Evolutionary conservation across 53 echinoderm and acorn worm species (phyloP).

Genomic region (Luidia sarsii): DNA sequence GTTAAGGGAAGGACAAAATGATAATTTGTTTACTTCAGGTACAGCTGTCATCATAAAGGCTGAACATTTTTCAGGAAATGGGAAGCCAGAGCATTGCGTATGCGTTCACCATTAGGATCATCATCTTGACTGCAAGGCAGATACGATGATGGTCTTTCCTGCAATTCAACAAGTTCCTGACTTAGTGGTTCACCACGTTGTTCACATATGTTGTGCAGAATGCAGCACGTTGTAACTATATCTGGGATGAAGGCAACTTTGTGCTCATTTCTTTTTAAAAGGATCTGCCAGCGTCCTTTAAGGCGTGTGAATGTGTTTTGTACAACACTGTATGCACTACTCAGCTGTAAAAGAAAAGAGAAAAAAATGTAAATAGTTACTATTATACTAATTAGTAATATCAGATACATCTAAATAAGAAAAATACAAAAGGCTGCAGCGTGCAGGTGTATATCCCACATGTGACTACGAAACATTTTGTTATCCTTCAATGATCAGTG

Average conservation of each 20-base stretch:
- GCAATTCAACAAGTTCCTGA: neutral
- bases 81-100: constrained; percentile 15
- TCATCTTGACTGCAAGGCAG: neutral
- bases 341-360: constrained; percentile 36
- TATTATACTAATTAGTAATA: too few relatives aligned
- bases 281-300: constrained; percentile 71
- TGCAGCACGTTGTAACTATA: constrained; percentile 63
- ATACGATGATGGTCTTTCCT: neutral
- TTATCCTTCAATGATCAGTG: too few relatives aligned
- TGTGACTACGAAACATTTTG: too few relatives aligned
- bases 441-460: too few relatives aligned
- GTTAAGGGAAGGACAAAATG: too few relatives aligned
- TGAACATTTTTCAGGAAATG: neutral
- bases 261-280: constrained; percentile 70
- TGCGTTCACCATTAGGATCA: constrained; percentile 2
- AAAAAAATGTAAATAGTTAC: too few relatives aligned
- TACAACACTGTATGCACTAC: constrained; percentile 54
- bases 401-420: too few relatives aligned
- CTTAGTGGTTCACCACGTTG: constrained; percentile 1
- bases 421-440: too few relatives aligned
- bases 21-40: neutral
- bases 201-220: constrained; percentile 81
- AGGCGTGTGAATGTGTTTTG: constrained; percentile 67
- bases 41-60: neutral
- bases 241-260: constrained; percentile 51